A percentile compares a stretch with the other conserved stretches of the same genome.
Conservation (phyloP, 2,797 vertebrate species). For the Microctenopoma stevenorrisi region DNA sequence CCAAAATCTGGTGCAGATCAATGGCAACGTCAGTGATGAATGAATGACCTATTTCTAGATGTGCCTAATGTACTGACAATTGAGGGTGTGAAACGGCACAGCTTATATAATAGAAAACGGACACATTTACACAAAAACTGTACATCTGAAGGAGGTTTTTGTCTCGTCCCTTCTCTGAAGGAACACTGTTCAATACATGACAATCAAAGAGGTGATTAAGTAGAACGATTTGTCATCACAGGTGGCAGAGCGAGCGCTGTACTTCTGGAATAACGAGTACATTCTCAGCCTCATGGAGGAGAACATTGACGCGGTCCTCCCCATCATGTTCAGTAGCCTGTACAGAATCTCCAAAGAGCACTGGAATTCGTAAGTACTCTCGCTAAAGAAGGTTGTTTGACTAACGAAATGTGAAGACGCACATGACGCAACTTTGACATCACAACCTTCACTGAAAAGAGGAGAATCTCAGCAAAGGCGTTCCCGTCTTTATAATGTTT, state of each 20-base stretch:
- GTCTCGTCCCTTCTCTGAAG: not conserved
- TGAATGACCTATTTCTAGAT: no score
- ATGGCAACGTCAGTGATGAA: no score
- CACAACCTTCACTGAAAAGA: not conserved
- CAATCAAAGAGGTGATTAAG: not conserved
- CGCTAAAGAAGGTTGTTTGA: not conserved
- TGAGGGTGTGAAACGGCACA: no score
- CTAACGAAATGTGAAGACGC: not conserved
- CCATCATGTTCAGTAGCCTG: conserved; percentile 97
- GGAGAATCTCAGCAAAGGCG: not conserved
- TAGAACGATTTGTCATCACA: conserved; percentile 60
- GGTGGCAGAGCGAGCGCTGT: conserved; percentile 97
- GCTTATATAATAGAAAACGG: no score
- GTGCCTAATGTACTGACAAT: no score
- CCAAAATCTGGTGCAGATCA: no score
- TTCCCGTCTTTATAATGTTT: no score
- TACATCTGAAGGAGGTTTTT: not conserved
- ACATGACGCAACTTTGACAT: not conserved
- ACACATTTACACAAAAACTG: not conserved
- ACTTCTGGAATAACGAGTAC: conserved; percentile 99
- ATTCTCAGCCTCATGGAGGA: conserved; percentile 99
- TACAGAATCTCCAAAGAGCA: conserved; percentile 99
- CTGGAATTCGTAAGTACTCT: conserved; percentile 94
- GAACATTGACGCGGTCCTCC: conserved; percentile 95
- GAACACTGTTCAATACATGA: not conserved